Base-by-base conservation (phyloP, 92 coral and sea anemone species). In the Epizoanthus ramosus region DNA sequence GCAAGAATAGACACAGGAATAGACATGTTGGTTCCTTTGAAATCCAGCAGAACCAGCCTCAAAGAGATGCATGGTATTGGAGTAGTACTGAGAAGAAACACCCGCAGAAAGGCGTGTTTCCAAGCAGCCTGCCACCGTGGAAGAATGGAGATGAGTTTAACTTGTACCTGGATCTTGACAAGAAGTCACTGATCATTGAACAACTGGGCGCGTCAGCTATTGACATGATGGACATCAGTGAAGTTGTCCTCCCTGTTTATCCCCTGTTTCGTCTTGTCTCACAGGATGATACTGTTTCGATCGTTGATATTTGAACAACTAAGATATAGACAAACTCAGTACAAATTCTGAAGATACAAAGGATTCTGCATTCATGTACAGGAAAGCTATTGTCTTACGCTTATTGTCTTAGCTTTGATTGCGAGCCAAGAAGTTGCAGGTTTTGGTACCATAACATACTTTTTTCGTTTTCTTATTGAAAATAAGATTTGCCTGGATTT, bases 251-350 rank as follows among this genome's bases (percentile, higher is more conserved):
- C 58, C 82, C 82, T 16, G 82, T 77, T 33, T 14, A 1, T 59
- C 82, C 82, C 23, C 23, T 77, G 39, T 39, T 60, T 22, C 71
- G 41, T 3, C 82, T 77, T 37, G 33, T 37, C 57, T 22, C 41
- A 2, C 56, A 18, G n/a, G 3, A 21, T 2, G 43, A 33, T 35
- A n/a, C 19, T 18, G 81, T 59, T 15, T 58, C 66, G 14, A 52
- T 75, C 15, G 39, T 57, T 75, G 0, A 57, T n/a, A n/a, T n/a
- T 17, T 71, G 28, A 3, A 12, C n/a, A 24, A n/a, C 12, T 47
- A 8, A 47, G 9, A 3, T 9, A 37, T 47, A 47, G 54, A 47
- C 14, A 50, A 47, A 50, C 54, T 50, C 54, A 50, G 54, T 50
- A 5, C 54, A 50, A 50, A 13, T 50, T 50, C 54, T 50, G 54